phyloP scores from a whole-genome alignment of 1,140 invertebrate genomes.

The Pantala flavescens region DNA sequence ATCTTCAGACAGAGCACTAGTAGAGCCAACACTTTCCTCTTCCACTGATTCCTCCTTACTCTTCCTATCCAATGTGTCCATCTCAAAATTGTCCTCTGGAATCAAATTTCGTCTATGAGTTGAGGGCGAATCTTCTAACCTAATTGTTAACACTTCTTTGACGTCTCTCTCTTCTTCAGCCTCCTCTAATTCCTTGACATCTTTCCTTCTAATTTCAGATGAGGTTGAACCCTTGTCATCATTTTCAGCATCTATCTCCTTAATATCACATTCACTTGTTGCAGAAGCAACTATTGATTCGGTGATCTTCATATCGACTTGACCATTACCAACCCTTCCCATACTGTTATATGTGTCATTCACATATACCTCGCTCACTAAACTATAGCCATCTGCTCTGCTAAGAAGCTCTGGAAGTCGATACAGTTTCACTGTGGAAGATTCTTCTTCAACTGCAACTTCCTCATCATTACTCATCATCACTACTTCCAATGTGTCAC shows the following conservation, averaged over 20 bases:
- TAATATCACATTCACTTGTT: background rate
- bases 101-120: slow-evolving; percentile 50
- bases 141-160: slow-evolving; percentile 62
- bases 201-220: background rate
- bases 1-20: slow-evolving; percentile 23
- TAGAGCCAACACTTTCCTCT: background rate
- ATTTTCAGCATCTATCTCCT: background rate
- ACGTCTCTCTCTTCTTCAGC: slow-evolving; percentile 34
- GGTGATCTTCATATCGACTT: background rate
- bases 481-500: background rate
- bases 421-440: slow-evolving; percentile 27
- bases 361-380: slow-evolving; percentile 66
- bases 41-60: slow-evolving; percentile 35
- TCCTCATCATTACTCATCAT: slow-evolving; percentile 30
- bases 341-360: slow-evolving; percentile 61
- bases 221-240: too few relatives aligned
- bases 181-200: background rate
- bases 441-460: slow-evolving; percentile 30
- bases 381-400: slow-evolving; percentile 43
- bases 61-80: slow-evolving; percentile 72
- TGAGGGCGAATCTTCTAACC: slow-evolving; percentile 60
- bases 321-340: slow-evolving; percentile 30
- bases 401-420: slow-evolving; percentile 41
- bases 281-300: background rate
- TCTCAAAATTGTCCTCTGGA: slow-evolving; percentile 66